A percentile compares a stretch with the other conserved stretches of the same genome.
phyloP scores from a whole-genome alignment of 2,888 invertebrate genomes.

The Aradus depressus region DNA sequence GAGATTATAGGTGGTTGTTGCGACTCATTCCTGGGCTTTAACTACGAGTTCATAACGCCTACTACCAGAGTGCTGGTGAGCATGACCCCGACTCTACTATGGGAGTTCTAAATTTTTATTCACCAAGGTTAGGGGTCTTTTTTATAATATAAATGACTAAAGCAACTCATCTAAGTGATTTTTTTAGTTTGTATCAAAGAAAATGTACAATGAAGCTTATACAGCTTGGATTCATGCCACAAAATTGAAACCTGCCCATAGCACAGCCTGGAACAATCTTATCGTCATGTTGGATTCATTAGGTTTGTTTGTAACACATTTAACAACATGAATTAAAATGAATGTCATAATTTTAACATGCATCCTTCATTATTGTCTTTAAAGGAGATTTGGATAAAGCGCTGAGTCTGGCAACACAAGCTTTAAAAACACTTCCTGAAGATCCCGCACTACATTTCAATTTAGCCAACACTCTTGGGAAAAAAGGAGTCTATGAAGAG shows the following conservation, averaged over 20 bases:
- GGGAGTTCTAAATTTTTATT: not conserved
- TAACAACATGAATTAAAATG: conserved; percentile 2
- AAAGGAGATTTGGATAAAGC: conserved; percentile 56
- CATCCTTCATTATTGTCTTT: conserved; percentile 26
- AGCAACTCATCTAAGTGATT: not conserved
- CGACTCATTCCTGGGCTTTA: too few species aligned
- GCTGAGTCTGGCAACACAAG: conserved; percentile 55
- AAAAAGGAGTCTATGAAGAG: conserved; percentile 58
- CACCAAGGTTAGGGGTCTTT: not conserved
- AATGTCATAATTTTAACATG: conserved; percentile 11
- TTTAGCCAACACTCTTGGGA: conserved; percentile 79
- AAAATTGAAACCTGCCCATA: conserved; percentile 60
- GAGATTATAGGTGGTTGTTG: too few species aligned
- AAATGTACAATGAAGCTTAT: conserved; percentile 60
- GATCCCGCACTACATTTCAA: conserved; percentile 74
- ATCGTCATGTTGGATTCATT: conserved; percentile 49
- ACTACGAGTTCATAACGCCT: too few species aligned
- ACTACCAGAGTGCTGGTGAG: too few species aligned
- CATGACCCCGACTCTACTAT: too few species aligned
- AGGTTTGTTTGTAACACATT: conserved; percentile 23
- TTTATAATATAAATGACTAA: not conserved
- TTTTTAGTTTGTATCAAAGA: conserved; percentile 65
- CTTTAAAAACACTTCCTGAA: conserved; percentile 56
- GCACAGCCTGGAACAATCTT: conserved; percentile 85
- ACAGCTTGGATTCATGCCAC: conserved; percentile 75